phyloP scores from a whole-genome alignment of 2,797 vertebrate species.

The Mormyrus proboscirostris region DNA sequence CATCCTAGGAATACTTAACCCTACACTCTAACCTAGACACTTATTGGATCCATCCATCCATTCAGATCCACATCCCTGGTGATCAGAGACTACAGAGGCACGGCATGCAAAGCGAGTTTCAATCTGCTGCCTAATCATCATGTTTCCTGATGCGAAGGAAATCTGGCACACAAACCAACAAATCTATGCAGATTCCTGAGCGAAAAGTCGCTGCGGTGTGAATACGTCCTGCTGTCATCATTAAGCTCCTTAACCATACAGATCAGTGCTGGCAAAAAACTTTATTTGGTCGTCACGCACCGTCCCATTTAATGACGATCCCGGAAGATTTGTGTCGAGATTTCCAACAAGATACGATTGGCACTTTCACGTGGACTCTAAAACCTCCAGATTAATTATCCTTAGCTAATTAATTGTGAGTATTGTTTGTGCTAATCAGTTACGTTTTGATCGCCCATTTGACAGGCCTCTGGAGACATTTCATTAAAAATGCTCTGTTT shows the following conservation, averaged over 20 bases:
- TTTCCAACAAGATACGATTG: background rate
- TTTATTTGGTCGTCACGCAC: background rate
- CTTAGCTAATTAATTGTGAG: background rate
- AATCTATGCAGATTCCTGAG: background rate
- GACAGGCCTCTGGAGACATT: background rate
- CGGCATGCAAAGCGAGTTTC: background rate
- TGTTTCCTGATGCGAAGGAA: background rate
- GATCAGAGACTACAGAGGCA: background rate
- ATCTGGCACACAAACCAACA: background rate
- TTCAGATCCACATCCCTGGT: background rate
- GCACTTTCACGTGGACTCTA: conserved; percentile 2
- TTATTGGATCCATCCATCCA: background rate
- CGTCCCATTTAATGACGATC: background rate
- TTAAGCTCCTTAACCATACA: background rate
- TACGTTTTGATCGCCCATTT: background rate
- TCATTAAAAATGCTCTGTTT: background rate
- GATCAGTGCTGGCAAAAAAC: background rate
- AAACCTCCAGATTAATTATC: conserved; percentile 6
- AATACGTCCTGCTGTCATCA: background rate
- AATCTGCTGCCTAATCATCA: background rate
- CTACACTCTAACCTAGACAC: background rate
- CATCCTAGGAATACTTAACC: background rate
- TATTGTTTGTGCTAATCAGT: conserved; percentile 4
- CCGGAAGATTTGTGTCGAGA: background rate
- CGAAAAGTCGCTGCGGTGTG: background rate